These are phyloP conservation scores for Noctua comes DNA, from an alignment of 2,888 invertebrate genomes.

Conservation along the genomic window DNA sequence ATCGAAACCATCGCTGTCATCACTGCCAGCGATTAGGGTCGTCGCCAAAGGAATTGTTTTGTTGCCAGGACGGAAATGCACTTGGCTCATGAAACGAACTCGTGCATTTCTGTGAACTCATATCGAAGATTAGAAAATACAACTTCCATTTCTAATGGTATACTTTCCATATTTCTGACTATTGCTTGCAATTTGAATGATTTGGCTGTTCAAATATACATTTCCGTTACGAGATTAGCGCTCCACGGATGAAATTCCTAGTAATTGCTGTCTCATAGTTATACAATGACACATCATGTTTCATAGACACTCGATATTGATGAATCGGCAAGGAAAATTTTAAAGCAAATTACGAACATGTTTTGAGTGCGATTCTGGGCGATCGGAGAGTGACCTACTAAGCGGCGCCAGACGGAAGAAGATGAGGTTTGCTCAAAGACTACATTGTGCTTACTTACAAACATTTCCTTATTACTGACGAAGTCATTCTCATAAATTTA, in stretches of 20 bases:
- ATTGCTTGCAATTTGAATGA: background rate
- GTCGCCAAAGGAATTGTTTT: conserved; percentile 42
- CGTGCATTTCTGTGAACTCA: conserved; percentile 6
- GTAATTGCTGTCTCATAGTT: conserved; percentile 43
- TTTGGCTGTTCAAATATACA: background rate
- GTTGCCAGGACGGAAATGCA: conserved; percentile 46
- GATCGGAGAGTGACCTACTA: conserved; percentile 55
- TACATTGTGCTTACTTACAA: conserved; percentile 17
- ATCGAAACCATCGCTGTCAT: conserved; percentile 9
- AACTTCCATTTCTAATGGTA: background rate
- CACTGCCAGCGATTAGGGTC: conserved; percentile 22
- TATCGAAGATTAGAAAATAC: conserved; percentile 2
- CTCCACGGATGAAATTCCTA: conserved; percentile 28
- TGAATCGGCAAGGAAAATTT: conserved; percentile 52
- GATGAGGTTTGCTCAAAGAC: conserved; percentile 40
- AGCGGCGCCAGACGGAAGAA: conserved; percentile 47
- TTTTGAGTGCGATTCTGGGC: conserved; percentile 22
- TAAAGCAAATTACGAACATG: conserved; percentile 36
- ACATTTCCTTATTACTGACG: conserved; percentile 38
- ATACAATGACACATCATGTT: conserved; percentile 29
- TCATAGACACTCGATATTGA: conserved; percentile 40
- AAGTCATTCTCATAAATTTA: background rate
- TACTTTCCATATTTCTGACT: background rate
- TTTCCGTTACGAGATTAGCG: conserved; percentile 30
- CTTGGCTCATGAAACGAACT: conserved; percentile 29